Evolutionary conservation across 1,140 invertebrate genomes (phyloP).

Genomic region (Sesamia nonagrioides): DNA sequence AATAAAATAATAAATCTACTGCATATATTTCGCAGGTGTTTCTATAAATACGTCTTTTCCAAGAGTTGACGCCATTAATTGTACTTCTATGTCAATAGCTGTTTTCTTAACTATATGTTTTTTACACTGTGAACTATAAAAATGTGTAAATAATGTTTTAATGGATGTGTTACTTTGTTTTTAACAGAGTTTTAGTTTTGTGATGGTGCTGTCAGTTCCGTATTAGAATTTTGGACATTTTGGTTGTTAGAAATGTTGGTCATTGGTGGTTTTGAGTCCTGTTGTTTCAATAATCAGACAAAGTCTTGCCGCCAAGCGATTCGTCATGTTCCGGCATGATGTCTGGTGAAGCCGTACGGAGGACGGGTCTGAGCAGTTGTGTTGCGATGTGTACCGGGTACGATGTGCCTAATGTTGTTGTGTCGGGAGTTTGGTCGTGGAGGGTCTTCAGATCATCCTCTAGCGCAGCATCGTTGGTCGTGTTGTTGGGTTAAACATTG

Average conservation of each 20-base stretch:
- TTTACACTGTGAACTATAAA: slow-evolving; percentile 41
- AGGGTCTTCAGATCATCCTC: too few relatives aligned
- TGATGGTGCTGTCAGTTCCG: slow-evolving; percentile 17
- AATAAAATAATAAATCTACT: slow-evolving; percentile 17
- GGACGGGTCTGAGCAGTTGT: too few relatives aligned
- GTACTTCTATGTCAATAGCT: slow-evolving; percentile 34
- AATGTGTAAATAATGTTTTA: slow-evolving; percentile 42
- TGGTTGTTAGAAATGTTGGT: background rate
- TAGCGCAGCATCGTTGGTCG: too few relatives aligned
- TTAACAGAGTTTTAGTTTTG: background rate
- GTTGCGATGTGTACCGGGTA: too few relatives aligned
- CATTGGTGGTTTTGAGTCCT: too few relatives aligned
- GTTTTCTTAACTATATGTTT: slow-evolving; percentile 36
- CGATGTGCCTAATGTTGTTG: too few relatives aligned
- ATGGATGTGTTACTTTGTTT: slow-evolving; percentile 44
- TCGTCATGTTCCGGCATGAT: too few relatives aligned
- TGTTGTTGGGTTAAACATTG: too few relatives aligned
- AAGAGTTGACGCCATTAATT: slow-evolving; percentile 4
- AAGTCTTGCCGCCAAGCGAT: too few relatives aligned
- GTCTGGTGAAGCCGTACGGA: too few relatives aligned
- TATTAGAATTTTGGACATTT: background rate
- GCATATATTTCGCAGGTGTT: slow-evolving; percentile 22
- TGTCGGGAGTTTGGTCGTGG: too few relatives aligned
- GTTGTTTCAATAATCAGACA: too few relatives aligned
- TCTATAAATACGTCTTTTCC: slow-evolving; percentile 30